Evolutionary conservation across 2,888 invertebrate species (phyloP), one percentile per base, ranked within the genome.

Genomic region (Tenodera sinensis): DNA sequence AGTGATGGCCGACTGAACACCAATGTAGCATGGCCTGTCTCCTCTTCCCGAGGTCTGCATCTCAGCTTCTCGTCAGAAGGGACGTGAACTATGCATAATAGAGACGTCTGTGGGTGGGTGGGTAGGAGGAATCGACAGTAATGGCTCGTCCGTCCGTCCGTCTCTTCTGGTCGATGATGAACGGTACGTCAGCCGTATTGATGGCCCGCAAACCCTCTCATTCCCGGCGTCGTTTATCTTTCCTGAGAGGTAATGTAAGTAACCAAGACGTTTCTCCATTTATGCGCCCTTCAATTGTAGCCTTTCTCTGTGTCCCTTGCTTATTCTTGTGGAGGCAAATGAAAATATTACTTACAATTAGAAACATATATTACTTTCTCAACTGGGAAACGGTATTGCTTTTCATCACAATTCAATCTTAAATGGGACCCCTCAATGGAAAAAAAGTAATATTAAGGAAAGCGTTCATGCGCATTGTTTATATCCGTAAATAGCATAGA

Each of bases 1-100:
- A 89, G 89, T 87, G 84, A 82, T 85, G 89, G 88, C 82, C 89
- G 89, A 89, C 85, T n/a, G 89, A 82, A 83, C 54, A 83, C 83
- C 54, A 30, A 86, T 54, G 25, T 83, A 83, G 25, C 42, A 28
- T 12, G 71, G 14, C 27, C 81, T 71, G 54, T 71, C 54, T 71
- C 54, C 54, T 71, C 42, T 42, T 42, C 54, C 54, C 54, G 54
- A 71, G 54, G 54, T 71, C 54, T 71, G 54, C 54, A 71, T 71
- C 54, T 71, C 54, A 71, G 54, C 54, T 83, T 87, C 83, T 34
- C 83, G 87, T 87, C 83, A 34, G 71, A 82, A 83, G 34, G 86
- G 34, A 83, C 83, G 34, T 87, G 83, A 87, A 83, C 87, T 87
- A 87, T 87, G 87, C 87, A 87, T 87, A 87, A 87, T 87, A 42